These are phyloP conservation scores for Chionomys nivalis DNA, from an alignment of 2,113 vertebrate genomes.

Conservation along the genomic window DNA sequence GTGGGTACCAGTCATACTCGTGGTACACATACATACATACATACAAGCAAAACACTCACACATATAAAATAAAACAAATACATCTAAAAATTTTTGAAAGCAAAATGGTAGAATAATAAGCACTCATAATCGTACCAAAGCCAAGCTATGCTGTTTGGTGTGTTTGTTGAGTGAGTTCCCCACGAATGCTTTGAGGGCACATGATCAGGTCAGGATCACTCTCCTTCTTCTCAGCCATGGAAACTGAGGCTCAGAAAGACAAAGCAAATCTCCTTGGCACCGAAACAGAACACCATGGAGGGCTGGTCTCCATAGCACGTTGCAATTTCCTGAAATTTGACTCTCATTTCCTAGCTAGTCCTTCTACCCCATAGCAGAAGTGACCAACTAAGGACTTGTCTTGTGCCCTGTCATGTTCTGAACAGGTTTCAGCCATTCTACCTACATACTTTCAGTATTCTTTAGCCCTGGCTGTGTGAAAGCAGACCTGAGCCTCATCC, in stretches of 20 bases:
- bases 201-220: background rate
- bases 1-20: background rate
- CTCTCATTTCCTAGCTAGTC: background rate
- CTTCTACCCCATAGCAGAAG: background rate
- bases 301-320: background rate
- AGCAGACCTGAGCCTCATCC: background rate
- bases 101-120: background rate
- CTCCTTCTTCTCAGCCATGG: background rate
- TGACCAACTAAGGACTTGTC: background rate
- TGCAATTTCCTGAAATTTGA: background rate
- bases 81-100: background rate
- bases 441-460: background rate
- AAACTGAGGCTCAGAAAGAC: slow-evolving; percentile 17
- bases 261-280: background rate
- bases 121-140: background rate
- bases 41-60: background rate
- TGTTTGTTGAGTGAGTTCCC: background rate
- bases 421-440: background rate
- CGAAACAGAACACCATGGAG: background rate
- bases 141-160: background rate
- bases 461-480: background rate
- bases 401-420: background rate
- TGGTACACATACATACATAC: background rate
- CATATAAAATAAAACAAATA: background rate
- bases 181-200: background rate